phyloP scores from a whole-genome alignment of 2,797 vertebrate species.

The Acanthornis magna region DNA sequence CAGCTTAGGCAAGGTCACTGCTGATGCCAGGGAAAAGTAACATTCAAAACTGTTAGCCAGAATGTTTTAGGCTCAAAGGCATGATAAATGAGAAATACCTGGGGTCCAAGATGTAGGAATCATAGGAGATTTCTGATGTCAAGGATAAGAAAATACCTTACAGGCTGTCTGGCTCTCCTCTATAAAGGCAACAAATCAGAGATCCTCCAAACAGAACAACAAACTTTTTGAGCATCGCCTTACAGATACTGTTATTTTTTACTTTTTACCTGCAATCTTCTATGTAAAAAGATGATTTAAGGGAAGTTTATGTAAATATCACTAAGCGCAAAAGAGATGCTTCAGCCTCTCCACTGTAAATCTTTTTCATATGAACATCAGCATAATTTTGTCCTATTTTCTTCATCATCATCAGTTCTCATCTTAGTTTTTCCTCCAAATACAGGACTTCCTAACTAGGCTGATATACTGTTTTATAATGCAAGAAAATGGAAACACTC shows the following conservation, averaged over 20 bases:
- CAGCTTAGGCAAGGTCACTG: conserved; percentile 35
- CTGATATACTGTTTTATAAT: neutral
- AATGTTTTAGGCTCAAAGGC: conserved; percentile 55
- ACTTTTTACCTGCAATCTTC: neutral
- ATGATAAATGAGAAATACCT: conserved; percentile 33
- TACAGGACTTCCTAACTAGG: neutral
- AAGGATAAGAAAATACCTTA: neutral
- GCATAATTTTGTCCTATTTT: neutral
- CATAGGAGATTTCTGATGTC: neutral
- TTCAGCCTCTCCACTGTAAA: neutral
- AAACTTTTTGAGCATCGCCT: neutral
- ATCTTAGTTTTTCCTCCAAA: neutral
- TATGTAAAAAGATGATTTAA: neutral
- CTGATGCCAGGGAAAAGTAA: conserved; percentile 50
- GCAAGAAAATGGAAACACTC: neutral
- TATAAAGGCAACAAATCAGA: neutral
- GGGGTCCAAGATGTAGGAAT: neutral
- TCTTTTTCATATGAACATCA: neutral
- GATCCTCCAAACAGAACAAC: neutral
- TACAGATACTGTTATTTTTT: neutral
- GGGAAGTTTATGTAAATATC: neutral
- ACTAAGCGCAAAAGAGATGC: neutral
- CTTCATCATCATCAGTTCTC: neutral
- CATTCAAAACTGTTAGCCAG: neutral
- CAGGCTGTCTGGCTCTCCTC: neutral